A percentile compares a stretch with the other conserved stretches of the same genome.
Evolutionary conservation across 2,888 invertebrate genomes (phyloP).

Genomic region (Leptothorax acervorum): DNA sequence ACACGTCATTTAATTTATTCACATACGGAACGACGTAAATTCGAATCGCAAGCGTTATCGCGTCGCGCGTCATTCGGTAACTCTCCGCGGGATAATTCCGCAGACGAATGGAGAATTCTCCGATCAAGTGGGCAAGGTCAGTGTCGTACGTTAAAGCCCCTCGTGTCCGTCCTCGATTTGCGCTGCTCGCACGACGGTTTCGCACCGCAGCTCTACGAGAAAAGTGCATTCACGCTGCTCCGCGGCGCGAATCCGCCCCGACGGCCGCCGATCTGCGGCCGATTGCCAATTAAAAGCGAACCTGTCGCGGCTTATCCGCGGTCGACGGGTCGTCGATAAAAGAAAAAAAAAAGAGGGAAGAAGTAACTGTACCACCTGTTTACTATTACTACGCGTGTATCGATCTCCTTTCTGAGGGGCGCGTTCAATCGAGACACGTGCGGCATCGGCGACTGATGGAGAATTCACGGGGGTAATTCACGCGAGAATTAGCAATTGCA

Average conservation of each 20-base stretch:
- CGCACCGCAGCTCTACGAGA: conserved; percentile 47
- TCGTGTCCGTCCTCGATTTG: background rate
- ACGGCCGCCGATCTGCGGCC: conserved; percentile 40
- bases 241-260: conserved; percentile 44
- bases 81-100: conserved; percentile 7
- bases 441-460: background rate
- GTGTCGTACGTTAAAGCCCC: conserved; percentile 55
- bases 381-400: conserved; percentile 16
- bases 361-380: background rate
- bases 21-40: background rate
- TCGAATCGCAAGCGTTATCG: background rate
- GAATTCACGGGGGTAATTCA: background rate
- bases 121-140: conserved; percentile 62
- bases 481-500: conserved; percentile 20
- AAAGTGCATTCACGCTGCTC: conserved; percentile 45
- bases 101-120: background rate
- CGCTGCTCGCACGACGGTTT: background rate
- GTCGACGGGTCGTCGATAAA: background rate
- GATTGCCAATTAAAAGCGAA: conserved; percentile 54
- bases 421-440: conserved; percentile 28
- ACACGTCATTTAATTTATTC: background rate
- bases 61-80: background rate
- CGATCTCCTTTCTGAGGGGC: conserved; percentile 26
- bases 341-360: background rate
- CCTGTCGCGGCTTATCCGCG: background rate